A percentile compares a stretch with the other conserved stretches of the same genome.
Conservation (phyloP, 2,113 vertebrate genomes). For the Camelus dromedarius region DNA sequence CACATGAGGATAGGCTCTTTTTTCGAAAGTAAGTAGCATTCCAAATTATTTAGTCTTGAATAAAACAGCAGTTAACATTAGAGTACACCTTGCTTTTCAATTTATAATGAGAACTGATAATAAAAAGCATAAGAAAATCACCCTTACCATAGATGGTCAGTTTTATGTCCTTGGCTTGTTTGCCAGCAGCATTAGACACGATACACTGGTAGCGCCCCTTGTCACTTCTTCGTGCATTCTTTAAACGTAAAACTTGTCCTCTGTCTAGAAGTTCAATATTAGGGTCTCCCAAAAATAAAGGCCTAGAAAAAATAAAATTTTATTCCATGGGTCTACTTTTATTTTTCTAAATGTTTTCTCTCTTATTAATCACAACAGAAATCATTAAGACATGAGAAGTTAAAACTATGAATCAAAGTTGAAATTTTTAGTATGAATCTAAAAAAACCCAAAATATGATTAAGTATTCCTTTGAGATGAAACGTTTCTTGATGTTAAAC, state of each 20-base stretch:
- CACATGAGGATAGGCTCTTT: background rate
- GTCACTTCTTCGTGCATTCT: conserved; percentile 91
- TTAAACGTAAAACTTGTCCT: conserved; percentile 93
- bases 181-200: conserved; percentile 93
- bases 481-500: background rate
- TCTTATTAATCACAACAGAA: conserved; percentile 6
- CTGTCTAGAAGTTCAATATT: conserved; percentile 91
- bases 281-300: conserved; percentile 93
- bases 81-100: background rate
- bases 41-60: background rate
- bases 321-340: background rate
- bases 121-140: background rate
- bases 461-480: background rate
- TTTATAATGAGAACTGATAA: background rate
- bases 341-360: background rate
- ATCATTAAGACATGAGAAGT: background rate
- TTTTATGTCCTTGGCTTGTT: conserved; percentile 93
- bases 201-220: conserved; percentile 96
- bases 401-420: conserved; percentile 30
- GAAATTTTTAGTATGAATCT: background rate
- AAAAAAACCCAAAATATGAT: background rate
- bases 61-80: background rate
- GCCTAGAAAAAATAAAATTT: conserved; percentile 85
- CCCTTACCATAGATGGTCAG: conserved; percentile 92
- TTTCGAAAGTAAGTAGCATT: background rate